Conservation (phyloP, 2,113 vertebrate genomes). For the Podocnemis expansa region DNA sequence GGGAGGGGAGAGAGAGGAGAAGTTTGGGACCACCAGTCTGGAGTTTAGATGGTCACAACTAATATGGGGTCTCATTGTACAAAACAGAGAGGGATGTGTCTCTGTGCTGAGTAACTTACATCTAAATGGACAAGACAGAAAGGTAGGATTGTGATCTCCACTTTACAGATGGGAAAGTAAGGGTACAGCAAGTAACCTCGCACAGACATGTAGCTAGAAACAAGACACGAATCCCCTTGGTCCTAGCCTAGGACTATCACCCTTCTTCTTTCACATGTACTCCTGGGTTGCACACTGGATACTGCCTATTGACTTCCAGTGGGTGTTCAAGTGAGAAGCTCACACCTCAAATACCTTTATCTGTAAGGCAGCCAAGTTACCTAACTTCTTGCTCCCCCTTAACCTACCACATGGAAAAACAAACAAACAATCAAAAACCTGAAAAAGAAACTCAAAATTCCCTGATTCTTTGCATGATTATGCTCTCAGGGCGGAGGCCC, state of each 20-base stretch:
- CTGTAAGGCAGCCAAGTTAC: background rate
- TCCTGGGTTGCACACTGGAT: background rate
- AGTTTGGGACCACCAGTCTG: no score
- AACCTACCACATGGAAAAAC: background rate
- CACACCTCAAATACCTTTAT: background rate
- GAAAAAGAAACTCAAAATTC: background rate
- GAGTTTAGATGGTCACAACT: background rate
- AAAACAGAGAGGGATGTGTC: background rate
- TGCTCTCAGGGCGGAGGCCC: background rate
- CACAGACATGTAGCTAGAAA: background rate
- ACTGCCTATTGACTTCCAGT: background rate
- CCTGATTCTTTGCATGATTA: fast-evolving
- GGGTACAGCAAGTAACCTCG: background rate
- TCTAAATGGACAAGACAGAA: background rate
- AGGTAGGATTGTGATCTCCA: background rate
- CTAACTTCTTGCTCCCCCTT: background rate
- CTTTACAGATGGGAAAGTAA: background rate
- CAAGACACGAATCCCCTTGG: background rate
- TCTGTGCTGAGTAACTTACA: background rate
- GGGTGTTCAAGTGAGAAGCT: background rate
- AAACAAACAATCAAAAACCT: background rate
- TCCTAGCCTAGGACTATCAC: background rate
- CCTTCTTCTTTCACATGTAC: background rate
- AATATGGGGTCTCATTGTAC: background rate
- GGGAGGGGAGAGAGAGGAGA: no score